Conservation (phyloP, 2,797 vertebrate genomes). For the Dallia pectoralis region DNA sequence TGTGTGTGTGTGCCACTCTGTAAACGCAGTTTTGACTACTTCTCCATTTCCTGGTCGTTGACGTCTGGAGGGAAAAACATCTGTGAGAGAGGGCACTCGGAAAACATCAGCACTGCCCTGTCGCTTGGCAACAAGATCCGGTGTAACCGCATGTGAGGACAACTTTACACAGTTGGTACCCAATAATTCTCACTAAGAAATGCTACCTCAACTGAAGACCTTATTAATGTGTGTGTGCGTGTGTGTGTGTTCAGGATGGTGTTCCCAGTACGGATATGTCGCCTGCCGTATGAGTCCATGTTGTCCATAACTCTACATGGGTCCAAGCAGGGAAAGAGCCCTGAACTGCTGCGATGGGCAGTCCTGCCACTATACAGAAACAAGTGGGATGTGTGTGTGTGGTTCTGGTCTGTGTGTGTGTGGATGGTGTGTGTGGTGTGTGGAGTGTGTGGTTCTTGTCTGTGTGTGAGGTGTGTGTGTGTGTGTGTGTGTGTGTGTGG, state of each 20-base stretch:
- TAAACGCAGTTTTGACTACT: slow-evolving; percentile 64
- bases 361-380: slow-evolving; percentile 67
- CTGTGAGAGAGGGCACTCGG: slow-evolving; percentile 56
- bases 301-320: slow-evolving; percentile 66
- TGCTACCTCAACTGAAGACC: no score
- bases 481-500: not conserved
- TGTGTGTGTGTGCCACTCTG: not conserved
- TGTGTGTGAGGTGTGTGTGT: not conserved
- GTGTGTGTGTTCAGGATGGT: slow-evolving; percentile 59
- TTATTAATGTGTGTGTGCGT: slow-evolving; percentile 21
- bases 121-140: slow-evolving; percentile 60
- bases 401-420: slow-evolving; percentile 67
- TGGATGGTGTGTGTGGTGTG: no score
- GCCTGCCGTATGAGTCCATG: slow-evolving; percentile 72
- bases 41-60: slow-evolving; percentile 69
- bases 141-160: slow-evolving; percentile 70
- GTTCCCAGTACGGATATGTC: slow-evolving; percentile 62
- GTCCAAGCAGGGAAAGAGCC: slow-evolving; percentile 60
- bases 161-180: not conserved
- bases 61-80: slow-evolving; percentile 54
- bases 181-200: not conserved
- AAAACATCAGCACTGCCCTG: slow-evolving; percentile 71
- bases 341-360: slow-evolving; percentile 67
- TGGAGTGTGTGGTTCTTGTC: no score
- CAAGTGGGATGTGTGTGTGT: slow-evolving; percentile 50